Percentiles rank a stretch among this genome's conserved stretches.
These are phyloP conservation scores for Laticauda colubrina DNA, from an alignment of 2,113 vertebrate species.

Conservation along the genomic window DNA sequence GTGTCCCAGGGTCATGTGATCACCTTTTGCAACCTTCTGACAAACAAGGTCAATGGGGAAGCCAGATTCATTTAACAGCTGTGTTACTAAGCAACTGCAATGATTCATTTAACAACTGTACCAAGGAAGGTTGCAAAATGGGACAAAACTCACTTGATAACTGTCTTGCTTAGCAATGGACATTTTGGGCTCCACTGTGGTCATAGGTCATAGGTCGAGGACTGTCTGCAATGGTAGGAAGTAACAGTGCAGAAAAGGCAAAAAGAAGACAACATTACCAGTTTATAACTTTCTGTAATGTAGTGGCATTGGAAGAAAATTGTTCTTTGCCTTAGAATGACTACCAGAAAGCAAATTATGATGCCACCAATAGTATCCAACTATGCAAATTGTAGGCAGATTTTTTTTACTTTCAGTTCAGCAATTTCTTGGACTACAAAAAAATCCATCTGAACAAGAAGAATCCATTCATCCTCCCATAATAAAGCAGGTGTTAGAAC, in stretches of 20 bases:
- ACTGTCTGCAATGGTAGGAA: not conserved
- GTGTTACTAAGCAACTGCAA: not conserved
- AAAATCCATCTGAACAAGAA: not conserved
- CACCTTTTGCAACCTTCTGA: not conserved
- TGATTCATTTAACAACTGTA: not conserved
- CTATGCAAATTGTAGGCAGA: not conserved
- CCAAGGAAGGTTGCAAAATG: not conserved
- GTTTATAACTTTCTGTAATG: not conserved
- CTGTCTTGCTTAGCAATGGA: not conserved
- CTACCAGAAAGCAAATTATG: not conserved
- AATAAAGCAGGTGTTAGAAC: not conserved
- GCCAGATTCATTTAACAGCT: not conserved
- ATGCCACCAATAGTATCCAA: not conserved
- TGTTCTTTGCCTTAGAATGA: not conserved
- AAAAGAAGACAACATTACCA: not conserved
- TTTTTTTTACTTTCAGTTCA: not conserved
- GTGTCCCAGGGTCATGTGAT: not conserved
- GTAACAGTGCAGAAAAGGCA: slow-evolving; percentile 17
- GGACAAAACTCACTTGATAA: not conserved
- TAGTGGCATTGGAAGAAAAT: not conserved
- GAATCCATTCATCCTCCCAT: not conserved
- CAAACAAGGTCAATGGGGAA: not conserved
- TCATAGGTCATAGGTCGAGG: not conserved
- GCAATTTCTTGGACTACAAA: not conserved
- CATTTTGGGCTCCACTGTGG: not conserved